Percentiles rank a stretch among this genome's conserved stretches.
phyloP scores from a whole-genome alignment of 2,797 vertebrate genomes.

The Poecilia picta region DNA sequence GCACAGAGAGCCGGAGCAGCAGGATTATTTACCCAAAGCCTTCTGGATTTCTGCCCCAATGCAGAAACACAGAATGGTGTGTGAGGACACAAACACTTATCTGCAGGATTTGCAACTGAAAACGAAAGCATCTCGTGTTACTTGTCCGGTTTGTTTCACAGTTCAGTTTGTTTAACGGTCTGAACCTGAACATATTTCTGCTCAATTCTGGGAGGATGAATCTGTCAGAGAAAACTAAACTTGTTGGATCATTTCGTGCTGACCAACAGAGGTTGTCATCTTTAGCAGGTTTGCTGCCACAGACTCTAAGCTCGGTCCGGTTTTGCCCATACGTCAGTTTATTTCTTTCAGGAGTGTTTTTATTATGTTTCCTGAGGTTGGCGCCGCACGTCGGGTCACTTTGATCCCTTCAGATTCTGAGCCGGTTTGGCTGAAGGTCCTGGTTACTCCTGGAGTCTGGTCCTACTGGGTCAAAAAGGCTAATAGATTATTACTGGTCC shows the following conservation, averaged over 20 bases:
- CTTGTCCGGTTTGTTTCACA: not conserved
- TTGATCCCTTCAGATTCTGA: not conserved
- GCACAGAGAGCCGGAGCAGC: not conserved
- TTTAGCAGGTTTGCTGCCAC: not conserved
- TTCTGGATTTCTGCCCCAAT: not conserved
- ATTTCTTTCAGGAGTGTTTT: not conserved
- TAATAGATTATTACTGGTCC: slow-evolving; percentile 16
- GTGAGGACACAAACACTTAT: not conserved
- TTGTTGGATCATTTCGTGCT: too few species aligned
- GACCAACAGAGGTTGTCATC: too few species aligned
- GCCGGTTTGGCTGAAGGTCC: slow-evolving; percentile 1
- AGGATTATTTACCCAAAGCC: not conserved
- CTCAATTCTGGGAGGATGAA: not conserved
- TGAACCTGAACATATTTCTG: not conserved
- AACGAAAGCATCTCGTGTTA: not conserved
- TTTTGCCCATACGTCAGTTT: not conserved
- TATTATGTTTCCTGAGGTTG: not conserved
- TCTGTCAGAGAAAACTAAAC: not conserved
- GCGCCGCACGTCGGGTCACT: not conserved
- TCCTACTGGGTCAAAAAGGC: not conserved
- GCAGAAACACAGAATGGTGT: not conserved
- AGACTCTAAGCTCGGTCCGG: not conserved
- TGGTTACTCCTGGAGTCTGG: slow-evolving; percentile 9
- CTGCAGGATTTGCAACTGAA: not conserved
- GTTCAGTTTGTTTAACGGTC: not conserved